phyloP scores from a whole-genome alignment of 23 tunicate genomes.

The Clavelina lepadiformis region DNA sequence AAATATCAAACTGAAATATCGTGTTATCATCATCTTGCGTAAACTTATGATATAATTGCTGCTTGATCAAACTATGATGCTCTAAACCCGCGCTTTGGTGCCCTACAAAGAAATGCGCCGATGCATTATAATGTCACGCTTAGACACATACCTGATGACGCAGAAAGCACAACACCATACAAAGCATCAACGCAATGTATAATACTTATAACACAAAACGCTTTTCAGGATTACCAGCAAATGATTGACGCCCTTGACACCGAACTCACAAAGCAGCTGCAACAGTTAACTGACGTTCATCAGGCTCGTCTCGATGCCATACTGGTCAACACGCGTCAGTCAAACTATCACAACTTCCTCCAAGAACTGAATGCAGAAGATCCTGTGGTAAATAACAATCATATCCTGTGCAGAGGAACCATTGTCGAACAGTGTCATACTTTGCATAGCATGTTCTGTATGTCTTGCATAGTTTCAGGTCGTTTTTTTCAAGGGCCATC shows the following conservation, averaged over 20 bases:
- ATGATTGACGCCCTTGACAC: constrained; percentile 20
- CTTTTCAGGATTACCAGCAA: constrained; percentile 32
- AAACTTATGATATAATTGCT: too few relatives aligned
- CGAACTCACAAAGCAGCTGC: constrained; percentile 26
- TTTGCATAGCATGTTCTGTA: neutral
- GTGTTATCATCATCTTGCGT: too few relatives aligned
- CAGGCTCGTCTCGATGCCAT: constrained; percentile 33
- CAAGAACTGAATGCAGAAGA: constrained; percentile 16
- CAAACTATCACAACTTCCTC: constrained; percentile 16
- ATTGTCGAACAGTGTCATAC: neutral
- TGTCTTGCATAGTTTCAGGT: neutral
- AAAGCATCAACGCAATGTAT: too few relatives aligned
- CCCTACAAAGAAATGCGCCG: too few relatives aligned
- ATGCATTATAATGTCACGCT: too few relatives aligned
- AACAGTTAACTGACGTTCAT: constrained; percentile 31
- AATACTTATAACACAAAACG: too few relatives aligned
- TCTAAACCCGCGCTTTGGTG: too few relatives aligned
- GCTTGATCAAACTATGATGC: too few relatives aligned
- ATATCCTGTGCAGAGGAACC: neutral
- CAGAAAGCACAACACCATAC: too few relatives aligned
- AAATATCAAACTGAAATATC: too few relatives aligned
- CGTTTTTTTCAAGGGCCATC: too few relatives aligned
- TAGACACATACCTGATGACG: too few relatives aligned
- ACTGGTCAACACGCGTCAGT: constrained; percentile 6
- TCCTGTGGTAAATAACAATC: constrained; percentile 23